Base-by-base conservation (phyloP, 2,797 vertebrate species). In the Crocodylus rhombifer region DNA sequence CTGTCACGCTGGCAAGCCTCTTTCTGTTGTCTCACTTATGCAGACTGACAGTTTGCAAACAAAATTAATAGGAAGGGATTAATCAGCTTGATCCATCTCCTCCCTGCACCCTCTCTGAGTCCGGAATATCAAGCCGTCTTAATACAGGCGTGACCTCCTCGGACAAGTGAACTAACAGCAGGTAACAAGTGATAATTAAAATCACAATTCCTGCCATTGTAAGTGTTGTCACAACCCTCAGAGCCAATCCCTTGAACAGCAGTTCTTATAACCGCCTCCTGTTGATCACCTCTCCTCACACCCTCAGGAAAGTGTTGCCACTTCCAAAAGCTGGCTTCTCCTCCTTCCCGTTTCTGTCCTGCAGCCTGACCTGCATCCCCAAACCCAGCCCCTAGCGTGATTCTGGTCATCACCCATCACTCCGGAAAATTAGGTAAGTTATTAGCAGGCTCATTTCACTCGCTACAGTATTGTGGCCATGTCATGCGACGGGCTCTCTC, bases 131-230 rank as follows among this genome's bases (percentile, higher is more conserved):
- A 74, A 90, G 78, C 73, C 58, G 1, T 69, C 92, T 91, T 91
- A 30, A 80, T 61, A 86, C 64, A 26, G 80, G 88, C 60, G 26
- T 91, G 73, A 64, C 36, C 91, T 73, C 1, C 0, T 0, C 23
- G 77, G 73, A 79, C 13, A 0, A 0, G 30, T 1, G 15, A 91
- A 51, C 73, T 86, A 91, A 64, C 63, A 82, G 95, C 92, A 94
- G 91, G 51, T 78, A 91, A 86, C 1, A 2, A 88, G 91, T 80
- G 77, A 20, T 89, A 84, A 95, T 94, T 92, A 95, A 95, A 95
- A 91, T 1, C 26, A 77, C 93, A 94, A 76, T 65, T 74, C 93
- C 88, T 51, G 42, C 42, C 83, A 67, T 69, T n/a, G 82, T 83
- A 96, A 91, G 76, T 64, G 67, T 71, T 0, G 1, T 77, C 61